Base-by-base conservation (phyloP, 1,140 invertebrate genomes). In the Drosophila littoralis region DNA sequence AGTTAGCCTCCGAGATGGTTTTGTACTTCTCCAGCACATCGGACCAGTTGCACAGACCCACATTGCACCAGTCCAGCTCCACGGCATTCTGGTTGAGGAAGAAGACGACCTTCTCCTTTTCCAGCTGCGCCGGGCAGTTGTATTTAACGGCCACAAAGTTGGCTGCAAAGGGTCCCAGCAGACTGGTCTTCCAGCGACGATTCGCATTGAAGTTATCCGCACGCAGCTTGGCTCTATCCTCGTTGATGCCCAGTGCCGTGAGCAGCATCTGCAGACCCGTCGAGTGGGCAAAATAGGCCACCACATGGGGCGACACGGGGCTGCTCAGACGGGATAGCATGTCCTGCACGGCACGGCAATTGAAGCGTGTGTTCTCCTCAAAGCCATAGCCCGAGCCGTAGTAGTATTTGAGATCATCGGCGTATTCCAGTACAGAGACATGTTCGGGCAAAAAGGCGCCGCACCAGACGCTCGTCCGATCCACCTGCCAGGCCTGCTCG, bases 371-470 rank as follows among this genome's bases (percentile, higher is more conserved):
- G 68, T 96, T 95, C 45, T 95, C 92, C 7, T 94, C 91, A 52
- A 95, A 94, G 1, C 96, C 97, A 85, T 96, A 96, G 4, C 96
- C 96, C 58, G 94, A 94, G 63, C 94, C 95, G 91, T 97, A 97
- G 83, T 96, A 97, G 72, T 96, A 95, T 84, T 96, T 93, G 7
- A 98, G 91, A 92, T 98, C 97, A 88, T 97, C 95, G 1, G 93
- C 92, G 83, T 97, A 98, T 84, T 98, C 97, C 32, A 98, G 65
- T 2, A 96, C 91, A 71, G 94, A 93, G 0, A 97, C 92, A 77
- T 97, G 96, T 43, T 96, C 94, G 64, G 94, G 94, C 51, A 93
- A 94, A 79, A 97, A 96, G 12, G 94, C 94, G 0, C 94, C 93
- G 86, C 96, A 97, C 96, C 96, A 97, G 0, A 95, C 93, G 6